Evolutionary conservation across 1,140 invertebrate genomes (phyloP), one percentile per base, ranked within the genome.

Genomic region (Cotesia glomerata): DNA sequence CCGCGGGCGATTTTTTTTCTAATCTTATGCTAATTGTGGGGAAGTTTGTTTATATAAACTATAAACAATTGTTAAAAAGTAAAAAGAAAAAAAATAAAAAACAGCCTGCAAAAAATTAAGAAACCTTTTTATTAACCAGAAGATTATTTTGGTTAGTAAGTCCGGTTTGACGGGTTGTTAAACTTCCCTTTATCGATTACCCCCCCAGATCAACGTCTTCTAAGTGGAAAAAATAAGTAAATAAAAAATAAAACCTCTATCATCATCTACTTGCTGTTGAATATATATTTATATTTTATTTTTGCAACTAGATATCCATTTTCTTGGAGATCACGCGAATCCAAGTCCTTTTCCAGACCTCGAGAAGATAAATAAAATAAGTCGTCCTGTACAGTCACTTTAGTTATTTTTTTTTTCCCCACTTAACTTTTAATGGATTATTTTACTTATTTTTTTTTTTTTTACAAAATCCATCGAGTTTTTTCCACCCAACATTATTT

Each of bases 141-240:
- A 70, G 77, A 78, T 80, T 80, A 63, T 84, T 84, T 79, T 68
- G 77, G 78, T 68, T 70, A 11, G 69, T 66, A 56, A 76, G 80
- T 80, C 84, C 80, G 83, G 79, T 85, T 85, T 82, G 78, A 78
- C 77, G 76, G 68, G 79, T 81, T 77, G 64, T 71, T 62, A 70
- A 45, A 45, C 39, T 72, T 79, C 74, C 73, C 74, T 78, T 81
- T 80, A 80, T 78, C 74, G 73, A 79, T 80, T 80, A 76, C 75
- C 65, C 75, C 70, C 69, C 76, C 16, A 8, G n/a, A 54, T 14
- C 52, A 54, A 45, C 5, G 11, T 45, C 26, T 26, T 26, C 26
- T 26, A 26, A 26, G 26, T 26, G 26, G 26, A 26, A 9, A 9
- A 45, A 9, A 45, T 7, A 7, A 11, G 8, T 11, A 45, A 45